A percentile compares a stretch with the other conserved stretches of the same genome.
These are phyloP conservation scores for Drosophila hawaiiensis DNA, from an alignment of 2,888 invertebrate genomes.

Conservation along the genomic window DNA sequence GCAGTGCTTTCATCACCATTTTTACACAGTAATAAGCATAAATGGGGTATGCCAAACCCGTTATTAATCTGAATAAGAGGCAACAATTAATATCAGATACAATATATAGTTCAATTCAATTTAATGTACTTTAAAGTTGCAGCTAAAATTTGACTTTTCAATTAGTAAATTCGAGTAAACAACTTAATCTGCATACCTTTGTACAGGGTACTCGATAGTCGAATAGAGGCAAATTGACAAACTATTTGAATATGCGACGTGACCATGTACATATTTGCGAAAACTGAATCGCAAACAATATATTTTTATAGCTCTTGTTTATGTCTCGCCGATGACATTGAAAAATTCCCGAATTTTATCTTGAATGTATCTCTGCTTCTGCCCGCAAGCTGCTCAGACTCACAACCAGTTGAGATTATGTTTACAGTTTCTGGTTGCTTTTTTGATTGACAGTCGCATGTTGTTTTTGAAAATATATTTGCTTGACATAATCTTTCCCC, in stretches of 20 bases:
- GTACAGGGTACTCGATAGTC: constrained; percentile 2
- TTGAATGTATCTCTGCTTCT: constrained; percentile 19
- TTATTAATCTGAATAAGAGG: not conserved
- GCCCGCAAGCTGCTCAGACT: constrained; percentile 5
- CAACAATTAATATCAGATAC: not conserved
- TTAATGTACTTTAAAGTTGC: not conserved
- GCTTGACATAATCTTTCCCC: constrained; percentile 9
- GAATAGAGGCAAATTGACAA: not conserved
- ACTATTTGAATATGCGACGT: constrained; percentile 19
- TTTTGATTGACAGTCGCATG: constrained; percentile 63
- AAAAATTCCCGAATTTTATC: constrained; percentile 24
- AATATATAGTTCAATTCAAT: not conserved
- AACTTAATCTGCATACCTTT: too few species aligned
- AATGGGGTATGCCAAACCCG: not conserved
- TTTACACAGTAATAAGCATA: constrained; percentile 9
- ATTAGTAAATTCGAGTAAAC: not conserved
- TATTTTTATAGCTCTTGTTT: constrained; percentile 53
- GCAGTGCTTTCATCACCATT: constrained; percentile 3
- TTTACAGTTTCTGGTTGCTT: constrained; percentile 44
- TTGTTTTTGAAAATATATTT: constrained; percentile 24
- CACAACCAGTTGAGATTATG: constrained; percentile 48
- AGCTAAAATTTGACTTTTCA: not conserved
- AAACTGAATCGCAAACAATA: constrained; percentile 15
- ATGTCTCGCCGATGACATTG: constrained; percentile 58
- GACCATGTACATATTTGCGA: constrained; percentile 1